Base-by-base conservation (phyloP, 2,113 vertebrate species). In the Morphnarchus princeps region DNA sequence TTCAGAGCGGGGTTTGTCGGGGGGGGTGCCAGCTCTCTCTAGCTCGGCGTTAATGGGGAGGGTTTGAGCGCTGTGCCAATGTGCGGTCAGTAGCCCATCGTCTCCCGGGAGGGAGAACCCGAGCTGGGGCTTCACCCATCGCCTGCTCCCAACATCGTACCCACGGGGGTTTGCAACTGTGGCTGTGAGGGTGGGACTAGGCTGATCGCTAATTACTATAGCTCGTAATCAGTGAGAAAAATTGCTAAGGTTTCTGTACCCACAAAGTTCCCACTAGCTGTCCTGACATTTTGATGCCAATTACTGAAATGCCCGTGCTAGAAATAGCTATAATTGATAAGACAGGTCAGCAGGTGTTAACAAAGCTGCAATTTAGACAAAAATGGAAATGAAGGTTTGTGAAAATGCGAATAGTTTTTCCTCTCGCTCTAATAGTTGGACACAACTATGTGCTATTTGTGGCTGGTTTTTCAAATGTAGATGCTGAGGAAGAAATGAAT, bases 1-100 rank as follows among this genome's bases (percentile, higher is more conserved):
- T 69, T 36, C 70, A 43, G 83, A 11, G 19, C 0, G 0, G 49
- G 22, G 43, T n/a, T 63, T 4, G 15, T 34, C 0, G 2, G 4
- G 34, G 4, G 34, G 47, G 34, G 26, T 32, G 2, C 4, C 45
- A 54, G 54, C 43, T 34, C 4, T 4, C 11, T 1, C 47, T 10
- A 58, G 62, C 73, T 77, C 69, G 5, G 54, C 24, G 47, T 16
- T 12, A 1, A 1, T 2, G 2, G 38, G 63, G 29, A 78, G 66
- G 65, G 45, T 31, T 14, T 11, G 54, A 14, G 9, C 10, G 40
- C 42, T 55, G 2, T 40, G 20, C 50, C 11, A 6, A 1, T 5
- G 52, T 15, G 42, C 21, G 11, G n/a, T 13, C 65, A 9, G 70
- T 2, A n/a, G 25, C 38, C 62, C 76, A 0, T 6, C 32, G 0